Base-by-base conservation (phyloP, 92 coral and sea anemone species). In the Porites lobata region DNA sequence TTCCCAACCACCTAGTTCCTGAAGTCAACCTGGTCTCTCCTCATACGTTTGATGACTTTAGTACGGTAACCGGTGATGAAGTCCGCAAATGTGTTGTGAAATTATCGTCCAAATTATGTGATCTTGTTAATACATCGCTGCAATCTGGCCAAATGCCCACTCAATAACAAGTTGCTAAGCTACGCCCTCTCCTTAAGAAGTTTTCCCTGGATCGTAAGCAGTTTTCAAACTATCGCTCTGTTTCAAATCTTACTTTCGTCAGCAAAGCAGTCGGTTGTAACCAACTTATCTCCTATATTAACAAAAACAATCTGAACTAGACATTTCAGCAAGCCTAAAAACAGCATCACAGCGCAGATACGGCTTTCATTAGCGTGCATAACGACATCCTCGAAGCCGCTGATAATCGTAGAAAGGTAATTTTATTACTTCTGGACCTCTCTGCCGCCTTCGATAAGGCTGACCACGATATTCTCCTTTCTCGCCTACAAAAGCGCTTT, bases 241-340 rank as follows among this genome's bases (percentile, higher is more conserved):
- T 24, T 24, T 24, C 26, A 24, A 24, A 24, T 24, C 26, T 24
- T 24, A 24, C 26, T 24, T 24, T 24, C 26, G 26, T 24, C 26
- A 24, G 26, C 26, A 24, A 24, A 24, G 26, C 26, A 24, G 26
- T 24, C 26, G 26, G 26, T 24, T 24, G 26, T 24, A 24, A 65
- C 69, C 68, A 63, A 63, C 68, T 13, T n/a, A n/a, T n/a, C n/a
- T n/a, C n/a, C n/a, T n/a, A n/a, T n/a, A n/a, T n/a, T n/a, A n/a
- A n/a, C n/a, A n/a, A 63, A 63, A 63, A 63, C 68, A 63, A 63
- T 6, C n/a, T 63, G 68, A 63, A 63, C 68, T 7, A 63, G 26
- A 18, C 71, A 66, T 82, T 82, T 32, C 88, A 81, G 69, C 82
- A 88, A 13, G 88, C 92, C 47, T 88, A 88, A 69, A 82, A 82